phyloP scores from a whole-genome alignment of 2,113 vertebrate genomes.

The Illadopsis cleaveri region DNA sequence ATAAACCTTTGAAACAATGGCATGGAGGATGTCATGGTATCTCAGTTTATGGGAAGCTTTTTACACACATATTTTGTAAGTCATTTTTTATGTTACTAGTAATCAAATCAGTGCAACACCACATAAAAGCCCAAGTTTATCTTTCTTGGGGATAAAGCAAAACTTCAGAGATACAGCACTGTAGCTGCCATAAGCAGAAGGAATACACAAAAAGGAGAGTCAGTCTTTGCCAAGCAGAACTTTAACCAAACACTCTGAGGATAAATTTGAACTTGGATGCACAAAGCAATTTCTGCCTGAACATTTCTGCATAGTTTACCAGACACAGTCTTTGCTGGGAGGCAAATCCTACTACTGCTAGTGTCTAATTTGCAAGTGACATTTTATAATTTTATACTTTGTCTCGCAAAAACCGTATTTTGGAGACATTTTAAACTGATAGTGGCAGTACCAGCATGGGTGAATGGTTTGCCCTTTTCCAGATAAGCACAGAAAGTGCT shows the following conservation, averaged over 20 bases:
- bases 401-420: not conserved
- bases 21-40: constrained; percentile 48
- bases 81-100: constrained; percentile 44
- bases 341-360: not conserved
- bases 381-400: not conserved
- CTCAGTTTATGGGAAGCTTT: constrained; percentile 47
- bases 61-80: constrained; percentile 45
- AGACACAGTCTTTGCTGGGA: not conserved
- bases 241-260: constrained; percentile 5
- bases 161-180: constrained; percentile 14
- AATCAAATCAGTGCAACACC: constrained; percentile 63
- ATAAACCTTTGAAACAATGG: constrained; percentile 45
- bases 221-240: not conserved
- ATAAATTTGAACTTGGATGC: not conserved
- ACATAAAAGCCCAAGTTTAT: constrained; percentile 62
- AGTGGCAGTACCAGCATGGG: not conserved
- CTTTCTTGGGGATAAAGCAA: not conserved
- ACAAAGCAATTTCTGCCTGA: not conserved
- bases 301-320: not conserved
- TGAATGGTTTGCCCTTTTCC: not conserved
- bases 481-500: not conserved
- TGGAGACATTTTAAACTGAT: not conserved
- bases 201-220: constrained; percentile 14
- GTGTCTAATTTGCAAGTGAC: not conserved
- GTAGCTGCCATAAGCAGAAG: not conserved